Evolutionary conservation across 2,797 vertebrate species (phyloP).

Genomic region (Acestrorhynchus altus): DNA sequence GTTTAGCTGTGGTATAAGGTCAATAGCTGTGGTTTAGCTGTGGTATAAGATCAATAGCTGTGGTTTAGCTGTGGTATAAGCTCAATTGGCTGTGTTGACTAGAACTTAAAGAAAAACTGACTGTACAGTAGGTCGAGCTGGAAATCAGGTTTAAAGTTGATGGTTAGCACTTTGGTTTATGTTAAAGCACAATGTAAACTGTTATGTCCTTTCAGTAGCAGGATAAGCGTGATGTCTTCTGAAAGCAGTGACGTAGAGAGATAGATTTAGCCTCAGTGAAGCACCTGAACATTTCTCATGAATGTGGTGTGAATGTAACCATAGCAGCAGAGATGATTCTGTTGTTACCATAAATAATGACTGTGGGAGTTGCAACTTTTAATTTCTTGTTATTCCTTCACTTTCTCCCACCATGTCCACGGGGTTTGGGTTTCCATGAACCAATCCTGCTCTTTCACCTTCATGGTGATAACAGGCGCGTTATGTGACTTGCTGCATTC

Average conservation of each 20-base stretch:
- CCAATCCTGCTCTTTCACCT: background rate
- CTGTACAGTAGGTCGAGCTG: background rate
- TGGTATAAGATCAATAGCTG: too few species aligned
- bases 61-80: too few species aligned
- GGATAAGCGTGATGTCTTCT: background rate
- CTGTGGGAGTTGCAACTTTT: conserved; percentile 62
- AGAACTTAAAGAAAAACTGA: too few species aligned
- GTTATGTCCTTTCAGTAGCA: background rate
- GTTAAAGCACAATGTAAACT: background rate
- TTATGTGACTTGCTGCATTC: conserved; percentile 6
- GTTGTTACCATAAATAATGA: conserved; percentile 75
- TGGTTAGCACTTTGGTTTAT: background rate
- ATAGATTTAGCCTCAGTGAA: conserved; percentile 37
- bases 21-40: too few species aligned
- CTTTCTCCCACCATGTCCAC: conserved; percentile 3
- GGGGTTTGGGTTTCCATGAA: background rate
- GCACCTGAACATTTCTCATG: conserved; percentile 66
- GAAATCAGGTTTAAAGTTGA: background rate
- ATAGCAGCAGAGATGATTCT: conserved; percentile 75
- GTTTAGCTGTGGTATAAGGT: too few species aligned
- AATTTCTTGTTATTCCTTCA: conserved; percentile 36
- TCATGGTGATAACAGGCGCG: too few species aligned
- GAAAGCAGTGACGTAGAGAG: conserved; percentile 43
- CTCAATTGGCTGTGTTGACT: too few species aligned
- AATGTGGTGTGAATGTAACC: conserved; percentile 77